These are phyloP conservation scores for Aphelenchoides besseyi DNA, from an alignment of 1,140 invertebrate genomes.

Conservation along the genomic window DNA sequence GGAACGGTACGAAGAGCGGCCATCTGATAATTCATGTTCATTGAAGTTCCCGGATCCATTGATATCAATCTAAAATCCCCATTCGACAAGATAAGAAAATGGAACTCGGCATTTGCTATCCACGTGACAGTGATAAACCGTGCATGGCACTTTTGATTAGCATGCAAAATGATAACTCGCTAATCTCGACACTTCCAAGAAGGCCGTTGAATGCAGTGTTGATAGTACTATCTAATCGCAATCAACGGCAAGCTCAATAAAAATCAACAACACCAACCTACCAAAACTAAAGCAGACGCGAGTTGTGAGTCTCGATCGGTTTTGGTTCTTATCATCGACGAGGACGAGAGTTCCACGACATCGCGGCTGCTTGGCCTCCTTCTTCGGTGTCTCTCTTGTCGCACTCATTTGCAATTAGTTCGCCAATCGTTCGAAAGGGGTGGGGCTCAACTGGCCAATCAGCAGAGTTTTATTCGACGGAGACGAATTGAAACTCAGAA, in stretches of 20 bases:
- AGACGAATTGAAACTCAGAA: too few relatives aligned
- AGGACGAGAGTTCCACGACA: background rate
- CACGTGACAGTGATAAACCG: too few relatives aligned
- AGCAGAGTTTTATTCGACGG: too few relatives aligned
- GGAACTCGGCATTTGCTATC: too few relatives aligned
- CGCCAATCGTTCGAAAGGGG: background rate
- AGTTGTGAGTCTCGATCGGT: background rate
- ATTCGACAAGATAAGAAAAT: too few relatives aligned
- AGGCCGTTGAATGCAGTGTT: background rate
- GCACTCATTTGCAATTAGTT: background rate
- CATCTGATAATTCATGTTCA: background rate
- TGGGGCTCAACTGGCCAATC: background rate
- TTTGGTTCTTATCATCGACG: background rate
- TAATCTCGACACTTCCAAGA: background rate
- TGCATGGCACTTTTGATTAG: background rate
- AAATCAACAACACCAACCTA: background rate
- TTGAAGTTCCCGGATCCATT: conserved; percentile 5
- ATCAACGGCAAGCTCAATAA: background rate
- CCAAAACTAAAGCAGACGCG: background rate
- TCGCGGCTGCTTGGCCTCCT: background rate
- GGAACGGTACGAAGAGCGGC: background rate
- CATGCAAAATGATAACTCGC: background rate
- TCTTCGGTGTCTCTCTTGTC: background rate
- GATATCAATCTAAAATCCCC: background rate
- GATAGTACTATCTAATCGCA: conserved; percentile 3